These are phyloP conservation scores for Zaprionus camerounensis DNA, from an alignment of 1,140 invertebrate genomes.

Conservation along the genomic window DNA sequence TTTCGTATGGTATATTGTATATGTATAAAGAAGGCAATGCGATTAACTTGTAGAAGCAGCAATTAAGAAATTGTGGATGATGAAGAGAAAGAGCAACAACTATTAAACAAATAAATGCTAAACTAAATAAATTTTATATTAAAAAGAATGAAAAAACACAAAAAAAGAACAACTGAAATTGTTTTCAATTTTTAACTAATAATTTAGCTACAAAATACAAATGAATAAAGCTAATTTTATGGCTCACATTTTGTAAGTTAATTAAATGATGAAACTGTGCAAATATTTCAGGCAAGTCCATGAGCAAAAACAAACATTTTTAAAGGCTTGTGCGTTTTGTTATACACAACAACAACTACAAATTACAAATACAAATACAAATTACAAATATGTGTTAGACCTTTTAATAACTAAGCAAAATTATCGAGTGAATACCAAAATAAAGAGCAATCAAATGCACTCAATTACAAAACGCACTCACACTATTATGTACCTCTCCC, in stretches of 20 bases:
- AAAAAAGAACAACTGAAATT: slow-evolving; percentile 62
- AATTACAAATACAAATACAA: slow-evolving; percentile 13
- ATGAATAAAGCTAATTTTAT: slow-evolving; percentile 39
- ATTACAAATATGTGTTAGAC: slow-evolving; percentile 37
- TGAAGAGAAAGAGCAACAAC: slow-evolving; percentile 47
- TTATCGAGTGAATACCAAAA: slow-evolving; percentile 18
- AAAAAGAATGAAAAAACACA: slow-evolving; percentile 31
- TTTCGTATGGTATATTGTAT: slow-evolving; percentile 18
- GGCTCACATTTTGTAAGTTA: slow-evolving; percentile 64
- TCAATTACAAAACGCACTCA: slow-evolving; percentile 17
- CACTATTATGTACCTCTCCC: slow-evolving; percentile 5
- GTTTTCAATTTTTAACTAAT: slow-evolving; percentile 75
- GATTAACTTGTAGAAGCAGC: slow-evolving; percentile 19
- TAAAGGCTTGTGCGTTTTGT: slow-evolving; percentile 57
- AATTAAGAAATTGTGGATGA: slow-evolving; percentile 4
- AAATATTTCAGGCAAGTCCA: slow-evolving; percentile 53
- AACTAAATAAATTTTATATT: slow-evolving; percentile 65
- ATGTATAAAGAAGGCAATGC: slow-evolving; percentile 26
- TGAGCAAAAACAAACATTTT: slow-evolving; percentile 33
- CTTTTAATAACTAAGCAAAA: slow-evolving; percentile 42
- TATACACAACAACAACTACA: slow-evolving; percentile 39
- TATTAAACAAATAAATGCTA: slow-evolving; percentile 46
- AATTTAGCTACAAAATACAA: slow-evolving; percentile 35
- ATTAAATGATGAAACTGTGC: slow-evolving; percentile 24
- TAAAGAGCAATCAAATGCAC: slow-evolving; percentile 42